Evolutionary conservation across 2,888 invertebrate species (phyloP), one percentile per base, ranked within the genome.

Genomic region (Salticus scenicus): DNA sequence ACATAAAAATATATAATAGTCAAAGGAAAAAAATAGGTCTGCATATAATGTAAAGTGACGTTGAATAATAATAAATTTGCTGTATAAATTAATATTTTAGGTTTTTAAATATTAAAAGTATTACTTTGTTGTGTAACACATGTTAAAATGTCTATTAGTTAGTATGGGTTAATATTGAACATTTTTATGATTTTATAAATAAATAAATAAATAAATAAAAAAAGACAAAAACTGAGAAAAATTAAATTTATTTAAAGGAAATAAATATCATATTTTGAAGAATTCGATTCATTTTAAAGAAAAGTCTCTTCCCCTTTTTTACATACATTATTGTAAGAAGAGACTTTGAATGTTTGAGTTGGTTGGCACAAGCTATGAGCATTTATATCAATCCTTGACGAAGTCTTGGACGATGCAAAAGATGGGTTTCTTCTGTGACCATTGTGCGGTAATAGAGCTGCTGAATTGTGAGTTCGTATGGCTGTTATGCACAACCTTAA

Each of bases 331-430:
- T 33, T 63, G 0, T 69, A 30, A 0, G 75, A 31, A 14, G 70
- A 27, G 24, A 67, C 37, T 69, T 67, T 33, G 51, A 73, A 63
- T 5, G 72, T 67, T 28, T 73, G 73, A 14, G 67, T 37, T 0
- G 47, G 73, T 10, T 73, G 80, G 7, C 51, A n/a, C 12, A 66
- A 27, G 14, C 47, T 67, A 51, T 73, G 24, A 37, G 57, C 20
- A 69, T 81, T 70, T 41, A 75, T 47, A 14, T 81, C 75, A 24
- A 75, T 17, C 8, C 63, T 74, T 5, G 75, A 75, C 0, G 81
- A 81, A 0, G 81, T 81, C 17, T 80, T 66, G 17, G 72, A 72
- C 33, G 70, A 37, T 14, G 66, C 41, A 33, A 67, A 67, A 17
- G 67, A 67, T 0, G 37, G 17, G 20, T 67, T 33, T 2, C 57